These are phyloP conservation scores for Synanceia verrucosa DNA, from an alignment of 2,797 vertebrate genomes.

Conservation along the genomic window DNA sequence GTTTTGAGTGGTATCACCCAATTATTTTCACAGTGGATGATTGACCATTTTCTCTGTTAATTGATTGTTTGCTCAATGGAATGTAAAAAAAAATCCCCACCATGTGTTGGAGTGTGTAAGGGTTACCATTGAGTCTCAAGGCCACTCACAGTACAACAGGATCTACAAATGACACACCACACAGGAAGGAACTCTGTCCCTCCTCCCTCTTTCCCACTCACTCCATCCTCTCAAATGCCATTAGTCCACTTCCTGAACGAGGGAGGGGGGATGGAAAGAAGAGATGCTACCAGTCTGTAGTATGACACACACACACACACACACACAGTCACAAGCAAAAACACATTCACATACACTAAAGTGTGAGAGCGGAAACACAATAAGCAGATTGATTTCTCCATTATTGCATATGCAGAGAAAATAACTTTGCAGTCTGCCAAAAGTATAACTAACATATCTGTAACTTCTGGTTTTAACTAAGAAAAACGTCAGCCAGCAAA, in stretches of 20 bases:
- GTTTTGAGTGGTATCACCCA: not conserved
- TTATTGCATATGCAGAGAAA: slow-evolving; percentile 1
- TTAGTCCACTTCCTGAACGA: slow-evolving; percentile 91
- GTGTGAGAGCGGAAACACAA: slow-evolving; percentile 18
- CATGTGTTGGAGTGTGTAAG: not conserved
- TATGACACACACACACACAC: not conserved
- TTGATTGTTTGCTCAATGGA: not conserved
- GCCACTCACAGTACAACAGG: slow-evolving; percentile 83
- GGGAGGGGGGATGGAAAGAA: slow-evolving; percentile 65
- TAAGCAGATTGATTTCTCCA: slow-evolving; percentile 24
- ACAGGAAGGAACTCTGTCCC: slow-evolving; percentile 91
- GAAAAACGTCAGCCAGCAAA: not conserved
- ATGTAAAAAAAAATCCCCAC: not conserved
- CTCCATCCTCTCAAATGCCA: slow-evolving; percentile 84
- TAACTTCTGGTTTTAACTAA: not conserved
- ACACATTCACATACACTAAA: slow-evolving; percentile 15
- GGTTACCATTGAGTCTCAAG: slow-evolving; percentile 61
- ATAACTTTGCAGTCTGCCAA: not conserved
- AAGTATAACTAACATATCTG: not conserved
- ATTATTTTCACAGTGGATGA: not conserved
- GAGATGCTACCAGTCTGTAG: slow-evolving; percentile 54
- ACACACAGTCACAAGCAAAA: slow-evolving; percentile 4
- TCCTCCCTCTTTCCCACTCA: slow-evolving; percentile 80
- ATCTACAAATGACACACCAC: slow-evolving; percentile 90
- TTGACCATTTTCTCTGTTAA: not conserved